Evolutionary conservation across 1,140 invertebrate genomes (phyloP).

Genomic region (Cydia pomonella): DNA sequence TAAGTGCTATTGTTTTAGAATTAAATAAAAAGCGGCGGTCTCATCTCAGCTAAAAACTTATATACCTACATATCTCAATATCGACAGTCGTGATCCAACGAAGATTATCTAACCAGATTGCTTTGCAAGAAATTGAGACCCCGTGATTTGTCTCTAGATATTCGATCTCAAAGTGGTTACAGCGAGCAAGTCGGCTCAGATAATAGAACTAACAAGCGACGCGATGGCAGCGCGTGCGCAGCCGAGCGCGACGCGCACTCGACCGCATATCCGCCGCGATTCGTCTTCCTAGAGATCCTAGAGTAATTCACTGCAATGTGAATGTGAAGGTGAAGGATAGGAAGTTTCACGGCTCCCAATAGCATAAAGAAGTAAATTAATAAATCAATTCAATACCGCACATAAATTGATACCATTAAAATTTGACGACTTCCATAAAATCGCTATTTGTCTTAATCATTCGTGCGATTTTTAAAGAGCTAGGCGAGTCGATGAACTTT

Average conservation of each 20-base stretch:
- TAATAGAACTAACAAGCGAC: conserved; percentile 69
- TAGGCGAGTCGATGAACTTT: conserved; percentile 25
- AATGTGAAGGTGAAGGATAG: conserved; percentile 26
- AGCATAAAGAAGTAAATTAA: conserved; percentile 1
- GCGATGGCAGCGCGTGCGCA: conserved; percentile 62
- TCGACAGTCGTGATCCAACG: conserved; percentile 27
- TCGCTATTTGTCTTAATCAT: neutral
- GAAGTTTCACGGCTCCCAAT: conserved; percentile 24
- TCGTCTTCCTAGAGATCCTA: conserved; percentile 63
- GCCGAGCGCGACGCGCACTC: conserved; percentile 64
- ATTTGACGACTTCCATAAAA: conserved; percentile 4
- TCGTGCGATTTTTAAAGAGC: conserved; percentile 2
- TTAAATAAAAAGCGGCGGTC: conserved; percentile 4
- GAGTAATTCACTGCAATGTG: conserved; percentile 35
- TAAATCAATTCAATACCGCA: neutral
- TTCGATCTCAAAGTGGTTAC: conserved; percentile 56
- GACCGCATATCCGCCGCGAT: conserved; percentile 72
- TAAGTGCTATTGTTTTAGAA: conserved; percentile 17
- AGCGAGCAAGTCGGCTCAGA: conserved; percentile 55
- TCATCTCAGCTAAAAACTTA: conserved; percentile 3
- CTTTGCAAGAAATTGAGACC: conserved; percentile 41
- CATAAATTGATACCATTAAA: neutral
- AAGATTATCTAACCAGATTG: conserved; percentile 25
- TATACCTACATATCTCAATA: conserved; percentile 10
- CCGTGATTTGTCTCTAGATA: conserved; percentile 53